Evolutionary conservation across 2,113 vertebrate species (phyloP).

Genomic region (Telmatochromis brichardi): DNA sequence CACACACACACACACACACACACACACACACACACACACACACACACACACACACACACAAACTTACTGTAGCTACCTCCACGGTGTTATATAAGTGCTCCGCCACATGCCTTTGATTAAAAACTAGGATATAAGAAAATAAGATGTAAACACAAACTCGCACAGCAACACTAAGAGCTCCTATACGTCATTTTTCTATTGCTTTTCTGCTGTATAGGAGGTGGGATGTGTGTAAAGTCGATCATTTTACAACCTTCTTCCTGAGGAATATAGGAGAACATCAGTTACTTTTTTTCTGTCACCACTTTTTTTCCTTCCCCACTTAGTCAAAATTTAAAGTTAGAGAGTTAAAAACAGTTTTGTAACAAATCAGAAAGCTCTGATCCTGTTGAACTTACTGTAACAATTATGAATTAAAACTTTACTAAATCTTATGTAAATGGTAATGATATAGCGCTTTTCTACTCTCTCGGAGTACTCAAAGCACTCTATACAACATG

Average conservation of each 20-base stretch:
- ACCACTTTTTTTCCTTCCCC: background rate
- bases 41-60: background rate
- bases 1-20: background rate
- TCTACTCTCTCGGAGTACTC: background rate
- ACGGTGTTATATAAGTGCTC: slow-evolving; percentile 18
- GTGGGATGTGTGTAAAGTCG: background rate
- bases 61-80: background rate
- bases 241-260: background rate
- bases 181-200: background rate
- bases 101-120: background rate
- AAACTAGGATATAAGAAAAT: background rate
- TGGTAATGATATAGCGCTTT: background rate
- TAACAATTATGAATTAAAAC: background rate
- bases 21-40: background rate
- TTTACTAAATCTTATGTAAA: background rate
- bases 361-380: background rate
- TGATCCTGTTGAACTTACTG: background rate
- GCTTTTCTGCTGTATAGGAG: background rate
- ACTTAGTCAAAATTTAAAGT: background rate
- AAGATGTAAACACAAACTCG: background rate
- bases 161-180: background rate
- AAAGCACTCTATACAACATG: background rate
- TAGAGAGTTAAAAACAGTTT: background rate
- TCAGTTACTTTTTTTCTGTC: background rate
- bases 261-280: background rate